These are phyloP conservation scores for Tychaedon coryphoeus DNA, from an alignment of 2,113 vertebrate species.

Conservation along the genomic window DNA sequence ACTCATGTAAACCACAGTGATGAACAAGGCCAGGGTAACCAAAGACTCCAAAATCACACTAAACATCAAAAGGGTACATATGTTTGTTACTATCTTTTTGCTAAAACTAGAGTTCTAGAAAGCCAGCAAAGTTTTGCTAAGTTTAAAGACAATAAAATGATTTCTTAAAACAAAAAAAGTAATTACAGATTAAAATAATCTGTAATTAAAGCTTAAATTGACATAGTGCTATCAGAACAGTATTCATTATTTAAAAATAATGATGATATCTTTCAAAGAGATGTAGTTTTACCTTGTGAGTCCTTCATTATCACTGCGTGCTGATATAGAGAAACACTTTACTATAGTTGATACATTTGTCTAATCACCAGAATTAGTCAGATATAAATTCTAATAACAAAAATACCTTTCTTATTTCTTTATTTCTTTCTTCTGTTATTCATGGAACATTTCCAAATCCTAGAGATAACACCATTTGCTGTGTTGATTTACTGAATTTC, in stretches of 20 bases:
- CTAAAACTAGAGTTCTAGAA: not conserved
- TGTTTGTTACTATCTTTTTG: not conserved
- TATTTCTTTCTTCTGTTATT: not conserved
- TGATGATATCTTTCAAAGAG: not conserved
- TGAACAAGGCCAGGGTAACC: not conserved
- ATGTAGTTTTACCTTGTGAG: not conserved
- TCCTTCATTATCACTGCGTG: not conserved
- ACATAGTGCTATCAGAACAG: not conserved
- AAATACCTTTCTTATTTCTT: not conserved
- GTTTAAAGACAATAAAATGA: not conserved
- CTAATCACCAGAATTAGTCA: not conserved
- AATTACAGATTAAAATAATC: not conserved
- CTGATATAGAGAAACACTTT: not conserved
- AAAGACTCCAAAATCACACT: not conserved
- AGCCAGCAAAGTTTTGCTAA: not conserved
- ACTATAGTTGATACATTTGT: not conserved
- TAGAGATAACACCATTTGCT: not conserved
- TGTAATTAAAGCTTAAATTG: not conserved
- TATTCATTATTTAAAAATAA: not conserved
- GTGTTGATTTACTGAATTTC: not conserved
- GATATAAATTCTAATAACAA: not conserved
- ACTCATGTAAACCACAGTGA: not conserved
- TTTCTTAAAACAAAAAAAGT: too few species aligned
- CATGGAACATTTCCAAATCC: not conserved
- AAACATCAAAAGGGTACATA: not conserved